phyloP scores from a whole-genome alignment of 2,888 invertebrate genomes.

The Beris morrisii region DNA sequence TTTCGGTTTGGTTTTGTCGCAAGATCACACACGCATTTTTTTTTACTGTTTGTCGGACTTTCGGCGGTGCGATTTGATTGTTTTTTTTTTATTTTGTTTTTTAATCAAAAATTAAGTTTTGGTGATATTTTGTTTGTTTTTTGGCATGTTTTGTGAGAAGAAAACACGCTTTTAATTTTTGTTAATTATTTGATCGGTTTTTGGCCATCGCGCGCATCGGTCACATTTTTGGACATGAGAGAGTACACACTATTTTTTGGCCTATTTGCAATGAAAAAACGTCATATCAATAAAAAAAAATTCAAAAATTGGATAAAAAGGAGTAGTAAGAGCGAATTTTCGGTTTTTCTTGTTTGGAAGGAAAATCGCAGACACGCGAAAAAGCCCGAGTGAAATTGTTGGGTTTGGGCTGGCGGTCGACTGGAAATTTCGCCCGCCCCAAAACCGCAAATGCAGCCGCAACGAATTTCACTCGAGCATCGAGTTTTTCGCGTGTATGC shows the following conservation, averaged over 20 bases:
- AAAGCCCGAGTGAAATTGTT: neutral
- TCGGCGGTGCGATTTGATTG: constrained; percentile 11
- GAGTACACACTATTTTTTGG: constrained; percentile 55
- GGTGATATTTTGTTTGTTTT: constrained; percentile 39
- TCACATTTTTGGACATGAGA: constrained; percentile 51
- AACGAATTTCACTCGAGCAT: neutral
- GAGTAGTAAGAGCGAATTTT: constrained; percentile 46
- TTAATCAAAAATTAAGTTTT: constrained; percentile 41
- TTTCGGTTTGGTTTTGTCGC: too few relatives aligned
- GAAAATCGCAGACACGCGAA: constrained; percentile 28
- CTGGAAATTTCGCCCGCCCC: too few relatives aligned
- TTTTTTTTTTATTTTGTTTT: constrained; percentile 33
- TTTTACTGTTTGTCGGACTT: neutral
- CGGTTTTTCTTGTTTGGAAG: constrained; percentile 14
- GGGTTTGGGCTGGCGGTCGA: too few relatives aligned
- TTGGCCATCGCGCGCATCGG: constrained; percentile 59
- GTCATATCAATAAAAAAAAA: constrained; percentile 50
- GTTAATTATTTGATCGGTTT: constrained; percentile 43
- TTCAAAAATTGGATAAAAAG: constrained; percentile 35
- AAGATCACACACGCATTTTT: neutral
- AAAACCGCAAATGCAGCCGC: neutral
- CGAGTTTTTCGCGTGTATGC: constrained; percentile 16
- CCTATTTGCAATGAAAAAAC: constrained; percentile 58
- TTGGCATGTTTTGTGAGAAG: constrained; percentile 44
- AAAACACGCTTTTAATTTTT: constrained; percentile 42